Percentiles rank a stretch among this genome's conserved stretches.
Evolutionary conservation across 2,888 invertebrate species (phyloP).

Genomic region (Phyto melanocephala): DNA sequence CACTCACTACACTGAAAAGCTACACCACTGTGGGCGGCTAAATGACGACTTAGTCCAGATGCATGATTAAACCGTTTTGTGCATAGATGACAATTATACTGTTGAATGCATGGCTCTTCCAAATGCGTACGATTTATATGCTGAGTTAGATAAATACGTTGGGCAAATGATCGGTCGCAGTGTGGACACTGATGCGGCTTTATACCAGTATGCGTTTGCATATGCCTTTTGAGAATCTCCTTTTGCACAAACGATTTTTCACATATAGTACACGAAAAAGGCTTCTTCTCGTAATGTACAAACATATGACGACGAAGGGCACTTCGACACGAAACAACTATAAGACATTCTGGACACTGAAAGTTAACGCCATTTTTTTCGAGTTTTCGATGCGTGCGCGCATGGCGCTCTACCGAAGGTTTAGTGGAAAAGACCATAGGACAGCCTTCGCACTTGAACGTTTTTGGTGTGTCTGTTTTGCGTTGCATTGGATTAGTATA

Average conservation of each 20-base stretch:
- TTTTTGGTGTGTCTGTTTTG: constrained; percentile 76
- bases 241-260: constrained; percentile 85
- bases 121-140: constrained; percentile 83
- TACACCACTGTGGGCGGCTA: constrained; percentile 83
- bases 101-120: constrained; percentile 81
- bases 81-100: constrained; percentile 85
- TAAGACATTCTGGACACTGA: constrained; percentile 82
- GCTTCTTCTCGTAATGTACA: constrained; percentile 82
- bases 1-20: constrained; percentile 84
- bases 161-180: constrained; percentile 86
- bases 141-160: constrained; percentile 83
- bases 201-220: constrained; percentile 81
- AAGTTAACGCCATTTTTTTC: constrained; percentile 81
- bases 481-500: constrained; percentile 65
- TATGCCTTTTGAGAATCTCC: constrained; percentile 84
- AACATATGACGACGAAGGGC: constrained; percentile 85
- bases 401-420: constrained; percentile 82
- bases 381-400: constrained; percentile 81
- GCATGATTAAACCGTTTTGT: constrained; percentile 81
- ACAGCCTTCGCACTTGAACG: constrained; percentile 83
- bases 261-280: constrained; percentile 81
- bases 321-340: constrained; percentile 83
- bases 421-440: constrained; percentile 83
- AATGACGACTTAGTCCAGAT: constrained; percentile 85
- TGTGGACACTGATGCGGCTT: constrained; percentile 84